phyloP scores from a whole-genome alignment of 2,113 vertebrate species.

The Platanista minor region DNA sequence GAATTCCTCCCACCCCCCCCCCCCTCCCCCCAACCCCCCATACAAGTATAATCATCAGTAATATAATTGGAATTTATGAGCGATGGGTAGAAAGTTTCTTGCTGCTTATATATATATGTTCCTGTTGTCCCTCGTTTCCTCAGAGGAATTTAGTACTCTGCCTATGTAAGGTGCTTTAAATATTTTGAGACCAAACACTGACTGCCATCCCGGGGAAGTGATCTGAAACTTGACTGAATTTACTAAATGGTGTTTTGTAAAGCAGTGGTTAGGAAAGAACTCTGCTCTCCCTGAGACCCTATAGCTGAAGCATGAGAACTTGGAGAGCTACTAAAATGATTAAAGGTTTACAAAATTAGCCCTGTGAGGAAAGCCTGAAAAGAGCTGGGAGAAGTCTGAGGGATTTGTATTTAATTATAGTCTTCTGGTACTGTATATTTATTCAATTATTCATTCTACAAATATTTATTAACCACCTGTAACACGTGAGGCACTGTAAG shows the following conservation, averaged over 20 bases:
- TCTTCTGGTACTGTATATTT: neutral
- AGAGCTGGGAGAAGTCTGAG: neutral
- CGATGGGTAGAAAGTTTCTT: neutral
- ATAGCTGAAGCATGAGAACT: neutral
- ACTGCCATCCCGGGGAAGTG: neutral
- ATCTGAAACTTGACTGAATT: neutral
- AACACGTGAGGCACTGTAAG: neutral
- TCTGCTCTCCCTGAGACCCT: constrained; percentile 3
- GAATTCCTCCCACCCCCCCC: neutral
- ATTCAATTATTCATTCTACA: neutral
- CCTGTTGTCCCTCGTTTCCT: neutral
- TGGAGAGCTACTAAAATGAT: constrained; percentile 42
- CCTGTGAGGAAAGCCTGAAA: neutral
- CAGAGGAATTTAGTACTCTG: neutral
- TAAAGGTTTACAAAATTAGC: constrained; percentile 18
- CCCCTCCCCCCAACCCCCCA: rapidly evolving
- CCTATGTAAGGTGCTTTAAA: neutral
- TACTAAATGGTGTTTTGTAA: constrained; percentile 29
- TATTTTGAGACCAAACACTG: constrained; percentile 23
- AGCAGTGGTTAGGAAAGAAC: neutral
- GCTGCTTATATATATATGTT: neutral
- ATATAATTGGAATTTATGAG: neutral
- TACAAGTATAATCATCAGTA: neutral
- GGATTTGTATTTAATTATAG: constrained; percentile 9
- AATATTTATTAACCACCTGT: neutral